Evolutionary conservation across 2,888 invertebrate species (phyloP).

Genomic region (Thyatira batis): DNA sequence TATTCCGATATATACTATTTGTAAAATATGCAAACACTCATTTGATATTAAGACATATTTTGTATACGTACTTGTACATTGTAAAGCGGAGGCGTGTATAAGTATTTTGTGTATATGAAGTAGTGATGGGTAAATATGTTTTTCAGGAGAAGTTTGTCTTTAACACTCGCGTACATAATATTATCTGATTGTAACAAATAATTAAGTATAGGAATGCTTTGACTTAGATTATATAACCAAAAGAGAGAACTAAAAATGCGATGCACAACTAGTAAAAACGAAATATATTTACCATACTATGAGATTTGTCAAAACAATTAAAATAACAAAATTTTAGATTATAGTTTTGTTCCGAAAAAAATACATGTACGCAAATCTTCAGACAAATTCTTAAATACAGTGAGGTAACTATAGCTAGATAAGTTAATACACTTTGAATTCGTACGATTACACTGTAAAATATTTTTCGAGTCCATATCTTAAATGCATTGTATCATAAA

Average conservation of each 20-base stretch:
- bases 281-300: too few relatives aligned
- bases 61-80: background rate
- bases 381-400: background rate
- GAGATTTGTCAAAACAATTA: too few relatives aligned
- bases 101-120: background rate
- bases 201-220: too few relatives aligned
- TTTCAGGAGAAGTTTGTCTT: background rate
- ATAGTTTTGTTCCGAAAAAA: too few relatives aligned
- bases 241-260: background rate
- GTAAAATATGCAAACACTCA: slow-evolving; percentile 52
- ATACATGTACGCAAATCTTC: background rate
- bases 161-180: background rate
- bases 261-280: background rate
- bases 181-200: too few relatives aligned
- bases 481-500: background rate
- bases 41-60: background rate
- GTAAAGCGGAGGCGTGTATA: background rate
- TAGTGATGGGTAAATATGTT: background rate
- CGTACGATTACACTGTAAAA: background rate
- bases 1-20: slow-evolving; percentile 50
- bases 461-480: background rate
- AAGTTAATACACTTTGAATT: background rate
- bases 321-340: too few relatives aligned
- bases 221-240: too few relatives aligned
- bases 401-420: background rate